Conservation (phyloP, 2,888 invertebrate species). For the Melanostoma scalare region DNA sequence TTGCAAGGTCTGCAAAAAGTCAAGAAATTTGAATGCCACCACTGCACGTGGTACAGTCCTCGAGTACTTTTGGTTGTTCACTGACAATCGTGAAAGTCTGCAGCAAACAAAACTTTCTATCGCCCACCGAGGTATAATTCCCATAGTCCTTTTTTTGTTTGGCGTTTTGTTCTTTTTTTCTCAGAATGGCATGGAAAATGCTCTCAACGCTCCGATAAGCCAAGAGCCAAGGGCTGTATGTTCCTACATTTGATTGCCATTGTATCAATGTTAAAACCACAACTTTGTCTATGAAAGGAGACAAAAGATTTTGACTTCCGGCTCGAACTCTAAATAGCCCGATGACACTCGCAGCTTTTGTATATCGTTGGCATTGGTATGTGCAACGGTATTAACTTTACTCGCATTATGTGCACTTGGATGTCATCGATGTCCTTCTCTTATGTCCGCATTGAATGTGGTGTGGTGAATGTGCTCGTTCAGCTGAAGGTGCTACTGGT, state of each 20-base stretch:
- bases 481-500: conserved; percentile 35
- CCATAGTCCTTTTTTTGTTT: conserved; percentile 4
- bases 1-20: conserved; percentile 59
- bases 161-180: neutral
- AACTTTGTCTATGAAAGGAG: conserved; percentile 48
- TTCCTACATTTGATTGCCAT: conserved; percentile 21
- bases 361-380: conserved; percentile 35
- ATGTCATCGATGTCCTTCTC: conserved; percentile 65
- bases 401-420: conserved; percentile 60
- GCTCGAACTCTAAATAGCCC: conserved; percentile 11
- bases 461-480: conserved; percentile 9
- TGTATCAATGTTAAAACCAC: conserved; percentile 36
- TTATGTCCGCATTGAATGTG: conserved; percentile 48
- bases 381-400: conserved; percentile 55
- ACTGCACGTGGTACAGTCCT: conserved; percentile 18
- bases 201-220: conserved; percentile 32
- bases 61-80: neutral
- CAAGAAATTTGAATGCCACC: conserved; percentile 23
- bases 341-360: conserved; percentile 10
- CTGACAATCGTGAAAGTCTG: conserved; percentile 28
- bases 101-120: conserved; percentile 39
- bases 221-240: conserved; percentile 41
- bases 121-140: neutral
- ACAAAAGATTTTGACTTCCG: conserved; percentile 39
- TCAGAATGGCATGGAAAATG: neutral